These are phyloP conservation scores for Malurus cyaneus DNA, from an alignment of 2,113 vertebrate genomes.

Conservation along the genomic window DNA sequence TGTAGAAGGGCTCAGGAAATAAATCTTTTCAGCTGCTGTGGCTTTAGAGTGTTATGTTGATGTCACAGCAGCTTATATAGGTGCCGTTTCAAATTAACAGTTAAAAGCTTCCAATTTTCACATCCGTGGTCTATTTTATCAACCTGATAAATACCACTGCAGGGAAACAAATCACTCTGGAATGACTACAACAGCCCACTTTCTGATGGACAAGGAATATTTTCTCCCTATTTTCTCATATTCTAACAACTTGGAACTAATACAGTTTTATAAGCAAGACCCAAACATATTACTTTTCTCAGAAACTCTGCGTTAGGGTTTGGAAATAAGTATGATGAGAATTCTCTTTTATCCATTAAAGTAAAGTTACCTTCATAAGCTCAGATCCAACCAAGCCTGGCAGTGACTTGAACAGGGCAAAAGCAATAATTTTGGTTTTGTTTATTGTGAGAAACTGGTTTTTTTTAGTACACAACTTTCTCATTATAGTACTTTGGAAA, in stretches of 20 bases:
- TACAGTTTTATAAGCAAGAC: neutral
- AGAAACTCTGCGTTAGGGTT: neutral
- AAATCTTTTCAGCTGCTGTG: constrained; percentile 58
- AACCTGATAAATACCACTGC: constrained; percentile 60
- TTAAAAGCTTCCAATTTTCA: constrained; percentile 58
- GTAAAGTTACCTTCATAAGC: neutral
- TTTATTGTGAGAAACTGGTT: neutral
- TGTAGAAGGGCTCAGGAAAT: constrained; percentile 50
- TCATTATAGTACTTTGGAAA: neutral
- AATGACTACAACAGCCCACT: neutral
- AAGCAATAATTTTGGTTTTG: neutral
- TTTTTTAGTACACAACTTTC: neutral
- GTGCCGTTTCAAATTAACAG: constrained; percentile 66
- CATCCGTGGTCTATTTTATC: constrained; percentile 39
- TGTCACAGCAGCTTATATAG: constrained; percentile 53
- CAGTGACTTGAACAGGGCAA: neutral
- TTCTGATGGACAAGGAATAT: neutral
- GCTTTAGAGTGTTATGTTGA: constrained; percentile 55
- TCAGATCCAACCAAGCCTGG: neutral
- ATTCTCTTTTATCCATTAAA: neutral
- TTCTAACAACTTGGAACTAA: constrained; percentile 30
- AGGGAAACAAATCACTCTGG: constrained; percentile 39
- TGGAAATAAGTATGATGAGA: constrained; percentile 6
- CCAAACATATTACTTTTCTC: neutral
- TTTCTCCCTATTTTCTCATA: neutral